Conservation (phyloP, 2,888 invertebrate species). For the Trachelus troglodyta region DNA sequence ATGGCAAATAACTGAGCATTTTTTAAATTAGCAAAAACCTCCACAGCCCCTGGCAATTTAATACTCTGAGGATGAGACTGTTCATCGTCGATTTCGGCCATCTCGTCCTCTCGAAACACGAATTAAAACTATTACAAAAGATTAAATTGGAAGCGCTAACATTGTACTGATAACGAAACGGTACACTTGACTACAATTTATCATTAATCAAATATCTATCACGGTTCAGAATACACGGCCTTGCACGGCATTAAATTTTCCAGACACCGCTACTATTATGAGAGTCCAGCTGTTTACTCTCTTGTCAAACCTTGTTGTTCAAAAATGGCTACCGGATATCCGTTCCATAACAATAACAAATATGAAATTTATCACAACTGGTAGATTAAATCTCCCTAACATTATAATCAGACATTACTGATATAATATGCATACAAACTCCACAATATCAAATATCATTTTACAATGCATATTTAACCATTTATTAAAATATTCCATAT, state of each 20-base stretch:
- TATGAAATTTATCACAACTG: background rate
- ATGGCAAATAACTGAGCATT: slow-evolving; percentile 76
- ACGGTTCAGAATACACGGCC: slow-evolving; percentile 14
- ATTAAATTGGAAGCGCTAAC: background rate
- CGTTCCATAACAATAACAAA: background rate
- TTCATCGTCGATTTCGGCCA: slow-evolving; percentile 54
- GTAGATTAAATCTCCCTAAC: background rate
- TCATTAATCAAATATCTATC: slow-evolving; percentile 35
- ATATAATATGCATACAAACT: background rate
- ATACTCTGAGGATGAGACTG: slow-evolving; percentile 66
- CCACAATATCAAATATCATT: background rate
- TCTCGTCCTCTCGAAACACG: slow-evolving; percentile 30
- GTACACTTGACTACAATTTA: slow-evolving; percentile 22
- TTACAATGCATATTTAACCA: background rate
- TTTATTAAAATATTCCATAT: background rate
- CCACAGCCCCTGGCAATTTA: slow-evolving; percentile 68
- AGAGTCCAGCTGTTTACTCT: slow-evolving; percentile 14
- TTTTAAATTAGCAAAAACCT: slow-evolving; percentile 73
- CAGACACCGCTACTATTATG: background rate
- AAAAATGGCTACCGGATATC: background rate
- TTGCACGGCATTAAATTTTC: background rate
- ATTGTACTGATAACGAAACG: background rate
- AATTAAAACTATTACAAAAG: background rate
- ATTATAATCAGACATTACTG: background rate
- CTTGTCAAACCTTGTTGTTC: slow-evolving; percentile 3